phyloP scores from a whole-genome alignment of 2,888 invertebrate genomes.

The Cybosia mesomella region DNA sequence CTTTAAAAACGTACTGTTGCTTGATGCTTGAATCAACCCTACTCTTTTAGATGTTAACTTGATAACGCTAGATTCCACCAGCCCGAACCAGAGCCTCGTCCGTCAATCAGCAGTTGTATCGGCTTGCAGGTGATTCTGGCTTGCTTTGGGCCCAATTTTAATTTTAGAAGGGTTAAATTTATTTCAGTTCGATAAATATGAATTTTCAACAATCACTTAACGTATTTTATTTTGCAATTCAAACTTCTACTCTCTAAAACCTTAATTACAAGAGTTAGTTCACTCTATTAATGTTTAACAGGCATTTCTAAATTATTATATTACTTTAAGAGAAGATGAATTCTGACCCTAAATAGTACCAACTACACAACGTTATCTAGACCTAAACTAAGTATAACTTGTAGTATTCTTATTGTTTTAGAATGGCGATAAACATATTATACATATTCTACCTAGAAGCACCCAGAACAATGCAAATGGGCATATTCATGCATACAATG shows the following conservation, averaged over 20 bases:
- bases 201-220: conserved; percentile 4
- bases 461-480: too few relatives aligned
- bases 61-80: too few relatives aligned
- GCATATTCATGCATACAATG: too few relatives aligned
- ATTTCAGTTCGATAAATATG: background rate
- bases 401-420: background rate
- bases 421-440: too few relatives aligned
- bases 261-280: background rate
- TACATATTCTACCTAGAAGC: too few relatives aligned
- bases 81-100: too few relatives aligned
- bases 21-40: too few relatives aligned
- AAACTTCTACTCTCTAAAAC: background rate
- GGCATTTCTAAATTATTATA: background rate
- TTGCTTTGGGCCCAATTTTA: too few relatives aligned
- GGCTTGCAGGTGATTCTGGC: too few relatives aligned
- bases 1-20: too few relatives aligned
- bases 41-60: too few relatives aligned
- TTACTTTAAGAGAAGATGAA: background rate
- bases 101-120: too few relatives aligned
- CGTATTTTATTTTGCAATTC: background rate
- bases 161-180: background rate
- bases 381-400: background rate
- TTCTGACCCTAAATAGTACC: background rate
- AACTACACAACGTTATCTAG: background rate
- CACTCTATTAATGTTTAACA: conserved; percentile 8